Conservation (phyloP, 2,888 invertebrate genomes). For the Embidobia sp. region DNA sequence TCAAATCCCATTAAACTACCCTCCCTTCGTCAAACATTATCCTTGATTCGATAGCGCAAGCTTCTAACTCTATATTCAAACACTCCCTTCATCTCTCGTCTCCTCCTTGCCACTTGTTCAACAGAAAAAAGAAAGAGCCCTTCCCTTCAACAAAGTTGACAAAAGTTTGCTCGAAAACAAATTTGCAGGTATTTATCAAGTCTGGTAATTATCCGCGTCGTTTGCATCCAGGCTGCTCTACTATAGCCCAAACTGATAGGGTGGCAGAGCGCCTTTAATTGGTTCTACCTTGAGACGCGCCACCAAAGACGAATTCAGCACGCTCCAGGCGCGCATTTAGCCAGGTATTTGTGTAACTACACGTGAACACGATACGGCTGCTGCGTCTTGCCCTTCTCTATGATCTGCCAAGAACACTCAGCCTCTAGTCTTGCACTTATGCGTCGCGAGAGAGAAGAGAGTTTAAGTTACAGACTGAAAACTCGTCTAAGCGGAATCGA, state of each 20-base stretch:
- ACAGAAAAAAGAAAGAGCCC: background rate
- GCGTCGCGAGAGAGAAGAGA: slow-evolving; percentile 24
- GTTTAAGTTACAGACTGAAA: slow-evolving; percentile 68
- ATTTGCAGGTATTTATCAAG: slow-evolving; percentile 58
- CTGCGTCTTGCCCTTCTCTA: slow-evolving; percentile 32
- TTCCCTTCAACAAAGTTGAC: slow-evolving; percentile 32
- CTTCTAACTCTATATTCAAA: background rate
- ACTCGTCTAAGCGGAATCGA: slow-evolving; percentile 67
- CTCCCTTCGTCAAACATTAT: slow-evolving; percentile 1
- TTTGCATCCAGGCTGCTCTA: slow-evolving; percentile 18
- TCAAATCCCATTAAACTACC: slow-evolving; percentile 3
- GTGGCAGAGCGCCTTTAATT: slow-evolving; percentile 74
- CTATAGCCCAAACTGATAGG: slow-evolving; percentile 38
- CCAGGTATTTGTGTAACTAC: slow-evolving; percentile 8
- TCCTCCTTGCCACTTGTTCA: background rate
- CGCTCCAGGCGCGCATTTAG: slow-evolving; percentile 28
- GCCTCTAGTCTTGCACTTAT: slow-evolving; percentile 28
- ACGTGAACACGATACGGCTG: slow-evolving; percentile 21
- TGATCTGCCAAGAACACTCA: slow-evolving; percentile 36
- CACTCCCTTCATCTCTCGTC: background rate
- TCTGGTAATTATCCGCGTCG: slow-evolving; percentile 50
- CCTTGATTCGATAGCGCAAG: slow-evolving; percentile 4
- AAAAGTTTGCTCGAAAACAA: slow-evolving; percentile 43
- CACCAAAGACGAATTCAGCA: slow-evolving; percentile 71
- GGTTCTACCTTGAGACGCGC: slow-evolving; percentile 72